Evolutionary conservation across 2,113 vertebrate species (phyloP).

Genomic region (Crotalus viridis): DNA sequence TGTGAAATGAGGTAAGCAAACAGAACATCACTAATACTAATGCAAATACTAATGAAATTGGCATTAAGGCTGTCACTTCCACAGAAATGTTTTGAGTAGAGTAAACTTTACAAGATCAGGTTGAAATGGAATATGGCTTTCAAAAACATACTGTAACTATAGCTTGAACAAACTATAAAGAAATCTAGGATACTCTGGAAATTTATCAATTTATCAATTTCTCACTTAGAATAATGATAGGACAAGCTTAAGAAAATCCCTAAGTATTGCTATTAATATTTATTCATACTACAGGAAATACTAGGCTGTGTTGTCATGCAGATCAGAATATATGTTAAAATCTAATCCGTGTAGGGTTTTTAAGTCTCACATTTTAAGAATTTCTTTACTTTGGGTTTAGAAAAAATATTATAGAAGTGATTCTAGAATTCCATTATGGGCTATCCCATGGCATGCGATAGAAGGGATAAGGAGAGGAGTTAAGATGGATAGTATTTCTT

Average conservation of each 20-base stretch:
- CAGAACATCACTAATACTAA: background rate
- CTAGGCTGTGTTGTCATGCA: background rate
- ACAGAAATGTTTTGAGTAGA: background rate
- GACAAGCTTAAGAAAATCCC: background rate
- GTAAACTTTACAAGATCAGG: background rate
- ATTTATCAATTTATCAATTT: background rate
- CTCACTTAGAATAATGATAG: background rate
- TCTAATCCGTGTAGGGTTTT: background rate
- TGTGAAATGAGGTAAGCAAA: background rate
- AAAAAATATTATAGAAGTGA: too few relatives aligned
- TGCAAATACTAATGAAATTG: background rate
- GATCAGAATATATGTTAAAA: background rate
- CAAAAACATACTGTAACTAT: background rate
- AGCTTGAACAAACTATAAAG: background rate
- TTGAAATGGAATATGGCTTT: background rate
- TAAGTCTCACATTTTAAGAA: too few relatives aligned
- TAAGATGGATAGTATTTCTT: too few relatives aligned
- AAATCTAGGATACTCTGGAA: background rate
- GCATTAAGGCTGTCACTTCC: background rate
- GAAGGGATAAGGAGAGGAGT: too few relatives aligned
- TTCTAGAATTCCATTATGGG: too few relatives aligned
- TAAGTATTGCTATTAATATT: background rate
- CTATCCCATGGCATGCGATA: too few relatives aligned
- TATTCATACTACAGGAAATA: background rate
- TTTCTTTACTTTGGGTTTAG: too few relatives aligned